Base-by-base conservation (phyloP, 2,113 vertebrate genomes). In the Vireo altiloquus region DNA sequence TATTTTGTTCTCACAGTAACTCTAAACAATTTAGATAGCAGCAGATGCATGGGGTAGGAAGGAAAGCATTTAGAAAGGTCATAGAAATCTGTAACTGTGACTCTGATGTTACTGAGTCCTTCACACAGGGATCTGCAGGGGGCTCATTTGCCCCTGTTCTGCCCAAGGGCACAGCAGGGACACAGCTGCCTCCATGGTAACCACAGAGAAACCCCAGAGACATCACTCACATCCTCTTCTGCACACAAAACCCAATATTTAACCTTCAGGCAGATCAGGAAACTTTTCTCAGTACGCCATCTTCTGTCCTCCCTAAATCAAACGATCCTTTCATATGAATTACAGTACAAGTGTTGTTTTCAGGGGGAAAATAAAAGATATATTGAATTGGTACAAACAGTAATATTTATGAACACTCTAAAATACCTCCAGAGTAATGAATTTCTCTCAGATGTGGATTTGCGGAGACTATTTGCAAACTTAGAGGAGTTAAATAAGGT, bases 401-500 rank as follows among this genome's bases (percentile, higher is more conserved):
- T 78, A 82, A 94, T 99, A 93, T 99, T 99, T 97, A 96, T 98
- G 94, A 97, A 97, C 74, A 98, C 98, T 20, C 96, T 99, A 64
- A 97, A 97, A 59, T 97, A 98, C 53, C 98, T 99, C 60, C 98
- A 99, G 95, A 96, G 72, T 77, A 98, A 97, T 23, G 98, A 98
- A 28, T 98, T 98, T 96, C 98, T 99, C 33, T 83, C 96, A 61
- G 98, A 99, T 75, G 97, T 99, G 46, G 98, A 99, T 87, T 87
- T 95, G 46, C 98, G 98, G 98, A 98, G 98, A 89, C 98, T 99
- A 82, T 99, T 99, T 52, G 98, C 98, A 39, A 99, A 99, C 94
- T 98, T 99, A 90, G 98, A 98, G 27, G 98, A 99, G 65, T 97
- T 99, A 92, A 99, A 98, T 94, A 97, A 99, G 99, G 99, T 99